Conservation (phyloP, 1,140 invertebrate species). For the Idris sp. region DNA sequence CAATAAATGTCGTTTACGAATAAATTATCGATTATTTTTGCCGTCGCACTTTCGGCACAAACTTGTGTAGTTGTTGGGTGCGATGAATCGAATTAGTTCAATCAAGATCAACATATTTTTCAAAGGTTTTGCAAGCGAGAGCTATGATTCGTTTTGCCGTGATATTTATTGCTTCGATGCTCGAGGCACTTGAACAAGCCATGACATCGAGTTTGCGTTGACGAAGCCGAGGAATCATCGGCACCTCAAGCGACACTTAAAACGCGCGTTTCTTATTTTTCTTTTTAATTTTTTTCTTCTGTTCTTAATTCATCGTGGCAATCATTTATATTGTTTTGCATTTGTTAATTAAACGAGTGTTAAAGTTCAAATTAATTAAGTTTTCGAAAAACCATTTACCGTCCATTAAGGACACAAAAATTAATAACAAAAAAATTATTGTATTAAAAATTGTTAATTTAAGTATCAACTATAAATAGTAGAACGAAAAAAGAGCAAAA, state of each 20-base stretch:
- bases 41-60: slow-evolving; percentile 28
- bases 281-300: slow-evolving; percentile 46
- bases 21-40: slow-evolving; percentile 48
- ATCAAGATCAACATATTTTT: slow-evolving; percentile 61
- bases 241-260: slow-evolving; percentile 59
- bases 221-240: slow-evolving; percentile 44
- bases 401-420: slow-evolving; percentile 4
- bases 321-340: slow-evolving; percentile 35
- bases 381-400: slow-evolving; percentile 3
- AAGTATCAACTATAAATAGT: too few relatives aligned
- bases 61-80: slow-evolving; percentile 6
- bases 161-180: slow-evolving; percentile 50
- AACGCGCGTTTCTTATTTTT: too few relatives aligned
- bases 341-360: slow-evolving; percentile 43
- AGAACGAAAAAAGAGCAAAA: too few relatives aligned
- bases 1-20: slow-evolving; percentile 39
- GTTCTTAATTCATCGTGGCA: slow-evolving; percentile 30
- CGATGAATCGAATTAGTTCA: slow-evolving; percentile 54
- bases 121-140: slow-evolving; percentile 39
- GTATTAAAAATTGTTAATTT: too few relatives aligned
- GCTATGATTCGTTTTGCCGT: slow-evolving; percentile 40
- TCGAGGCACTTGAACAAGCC: slow-evolving; percentile 25
- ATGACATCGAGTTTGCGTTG: slow-evolving; percentile 44
- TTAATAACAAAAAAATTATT: too few relatives aligned
- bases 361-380: neutral